A percentile compares a stretch with the other conserved stretches of the same genome.
Conservation (phyloP, 2,888 invertebrate genomes). For the Euproctis similis region DNA sequence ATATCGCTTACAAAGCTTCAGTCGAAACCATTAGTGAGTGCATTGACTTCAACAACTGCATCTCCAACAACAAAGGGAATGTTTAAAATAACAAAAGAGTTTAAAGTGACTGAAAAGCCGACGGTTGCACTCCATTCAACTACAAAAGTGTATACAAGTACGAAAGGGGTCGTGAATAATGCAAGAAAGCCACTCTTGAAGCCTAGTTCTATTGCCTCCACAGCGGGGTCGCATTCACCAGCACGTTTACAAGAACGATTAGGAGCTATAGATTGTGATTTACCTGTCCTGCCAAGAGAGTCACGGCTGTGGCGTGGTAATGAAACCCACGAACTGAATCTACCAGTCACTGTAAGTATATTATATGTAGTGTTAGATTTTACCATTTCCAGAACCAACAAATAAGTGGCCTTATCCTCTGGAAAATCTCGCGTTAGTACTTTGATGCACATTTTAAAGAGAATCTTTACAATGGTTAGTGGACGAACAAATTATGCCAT, state of each 20-base stretch:
- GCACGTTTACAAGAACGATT: conserved; percentile 78
- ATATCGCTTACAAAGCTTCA: conserved; percentile 33
- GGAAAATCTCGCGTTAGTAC: too few species aligned
- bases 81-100: conserved; percentile 55
- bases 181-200: conserved; percentile 64
- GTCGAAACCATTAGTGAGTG: conserved; percentile 45
- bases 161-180: conserved; percentile 57
- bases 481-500: too few species aligned
- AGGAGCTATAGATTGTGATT: conserved; percentile 79
- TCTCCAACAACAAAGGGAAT: conserved; percentile 54
- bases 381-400: too few species aligned
- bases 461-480: too few species aligned
- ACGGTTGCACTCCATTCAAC: conserved; percentile 45
- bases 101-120: conserved; percentile 43
- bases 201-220: conserved; percentile 52
- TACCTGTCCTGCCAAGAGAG: conserved; percentile 78
- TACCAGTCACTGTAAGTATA: conserved; percentile 79
- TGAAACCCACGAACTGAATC: conserved; percentile 81
- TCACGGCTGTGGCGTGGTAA: conserved; percentile 82
- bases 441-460: too few species aligned
- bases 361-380: too few species aligned
- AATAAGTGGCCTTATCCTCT: too few species aligned
- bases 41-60: conserved; percentile 40
- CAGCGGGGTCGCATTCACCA: conserved; percentile 46
- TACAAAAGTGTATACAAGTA: conserved; percentile 47